A percentile compares a stretch with the other conserved stretches of the same genome.
phyloP scores from a whole-genome alignment of 2,113 vertebrate genomes.

The Mastomys coucha region DNA sequence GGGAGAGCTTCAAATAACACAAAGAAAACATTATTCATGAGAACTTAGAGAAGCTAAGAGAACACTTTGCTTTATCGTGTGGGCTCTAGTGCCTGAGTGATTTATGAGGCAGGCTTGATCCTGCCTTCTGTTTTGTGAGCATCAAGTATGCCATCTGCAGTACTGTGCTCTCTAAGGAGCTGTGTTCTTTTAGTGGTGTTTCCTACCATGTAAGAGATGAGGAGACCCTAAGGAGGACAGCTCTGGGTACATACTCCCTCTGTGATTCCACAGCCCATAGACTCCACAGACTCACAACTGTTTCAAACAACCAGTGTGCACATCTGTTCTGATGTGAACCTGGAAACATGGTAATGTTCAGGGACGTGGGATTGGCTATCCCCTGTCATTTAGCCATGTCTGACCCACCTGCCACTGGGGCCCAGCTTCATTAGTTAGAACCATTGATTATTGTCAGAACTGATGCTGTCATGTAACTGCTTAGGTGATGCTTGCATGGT shows the following conservation, averaged over 20 bases:
- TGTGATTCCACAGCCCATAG: background rate
- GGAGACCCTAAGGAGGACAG: background rate
- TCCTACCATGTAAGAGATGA: background rate
- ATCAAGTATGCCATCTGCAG: background rate
- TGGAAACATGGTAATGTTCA: background rate
- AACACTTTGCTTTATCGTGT: slow-evolving; percentile 21
- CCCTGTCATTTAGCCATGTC: background rate
- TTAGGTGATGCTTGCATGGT: background rate
- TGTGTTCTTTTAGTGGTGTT: background rate
- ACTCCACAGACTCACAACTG: fast-evolving
- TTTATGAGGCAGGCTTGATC: background rate
- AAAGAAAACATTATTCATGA: slow-evolving; percentile 47
- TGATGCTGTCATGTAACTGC: background rate
- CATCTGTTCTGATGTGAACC: background rate
- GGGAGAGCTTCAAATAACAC: background rate
- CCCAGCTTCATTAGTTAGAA: too few species aligned
- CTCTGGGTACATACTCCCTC: background rate
- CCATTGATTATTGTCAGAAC: background rate
- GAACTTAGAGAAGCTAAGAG: background rate
- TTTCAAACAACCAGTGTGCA: background rate
- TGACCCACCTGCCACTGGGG: background rate
- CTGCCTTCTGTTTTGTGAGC: background rate
- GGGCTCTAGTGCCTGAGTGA: background rate
- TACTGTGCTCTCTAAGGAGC: background rate
- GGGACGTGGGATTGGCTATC: background rate